Conservation (phyloP, 2,797 vertebrate species). For the Cryptoblepharus egeriae region DNA sequence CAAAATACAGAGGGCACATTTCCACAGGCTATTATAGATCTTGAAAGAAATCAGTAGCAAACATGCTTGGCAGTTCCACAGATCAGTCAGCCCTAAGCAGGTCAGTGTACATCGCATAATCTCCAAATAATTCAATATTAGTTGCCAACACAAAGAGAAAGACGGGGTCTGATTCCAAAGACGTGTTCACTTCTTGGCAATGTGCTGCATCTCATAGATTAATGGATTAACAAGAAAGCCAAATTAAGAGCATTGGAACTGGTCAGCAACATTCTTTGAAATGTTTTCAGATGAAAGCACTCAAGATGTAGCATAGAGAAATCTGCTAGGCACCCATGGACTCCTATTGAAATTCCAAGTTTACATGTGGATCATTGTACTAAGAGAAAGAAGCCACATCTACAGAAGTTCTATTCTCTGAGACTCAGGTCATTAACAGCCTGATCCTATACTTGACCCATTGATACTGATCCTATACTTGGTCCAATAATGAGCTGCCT, state of each 20-base stretch:
- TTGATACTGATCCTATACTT: neutral
- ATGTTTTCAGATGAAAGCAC: conserved; percentile 48
- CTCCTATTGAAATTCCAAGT: neutral
- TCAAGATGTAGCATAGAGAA: conserved; percentile 23
- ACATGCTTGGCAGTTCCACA: conserved; percentile 64
- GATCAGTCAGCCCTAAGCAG: conserved; percentile 68
- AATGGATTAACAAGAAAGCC: conserved; percentile 51
- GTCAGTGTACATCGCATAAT: conserved; percentile 64
- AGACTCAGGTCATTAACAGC: neutral
- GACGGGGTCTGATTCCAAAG: conserved; percentile 50
- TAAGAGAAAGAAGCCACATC: neutral
- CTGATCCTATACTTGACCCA: neutral
- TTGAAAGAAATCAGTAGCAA: conserved; percentile 66
- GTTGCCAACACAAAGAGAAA: conserved; percentile 66
- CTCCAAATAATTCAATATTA: conserved; percentile 69
- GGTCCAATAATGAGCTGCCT: neutral
- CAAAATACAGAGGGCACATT: conserved; percentile 69
- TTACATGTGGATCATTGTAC: neutral
- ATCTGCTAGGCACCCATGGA: neutral
- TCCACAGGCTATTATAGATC: conserved; percentile 64
- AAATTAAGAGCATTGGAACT: conserved; percentile 52
- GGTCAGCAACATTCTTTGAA: conserved; percentile 46
- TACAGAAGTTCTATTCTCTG: neutral
- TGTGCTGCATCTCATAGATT: conserved; percentile 51
- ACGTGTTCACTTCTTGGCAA: conserved; percentile 67